Conservation (phyloP, 2,113 vertebrate genomes). For the Cercopithecus mona region DNA sequence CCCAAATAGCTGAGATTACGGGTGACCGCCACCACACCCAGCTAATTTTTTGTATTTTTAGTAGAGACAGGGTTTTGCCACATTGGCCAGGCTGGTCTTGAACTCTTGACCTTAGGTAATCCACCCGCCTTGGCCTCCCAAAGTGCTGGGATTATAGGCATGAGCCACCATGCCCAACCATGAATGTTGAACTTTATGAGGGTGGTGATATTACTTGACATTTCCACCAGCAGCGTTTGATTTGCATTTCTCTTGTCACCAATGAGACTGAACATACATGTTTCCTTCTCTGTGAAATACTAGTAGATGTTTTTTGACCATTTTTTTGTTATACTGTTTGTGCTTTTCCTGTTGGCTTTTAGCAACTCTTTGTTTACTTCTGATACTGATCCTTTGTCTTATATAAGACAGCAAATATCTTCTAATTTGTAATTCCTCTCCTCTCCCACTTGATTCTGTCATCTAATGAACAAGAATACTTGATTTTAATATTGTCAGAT, state of each 20-base stretch:
- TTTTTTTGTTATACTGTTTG: conserved; percentile 1
- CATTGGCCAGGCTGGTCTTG: too few relatives aligned
- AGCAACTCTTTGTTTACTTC: not conserved
- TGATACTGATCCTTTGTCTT: conserved; percentile 17
- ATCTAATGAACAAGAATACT: not conserved
- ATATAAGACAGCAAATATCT: not conserved
- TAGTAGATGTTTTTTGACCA: not conserved
- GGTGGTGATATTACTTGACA: not conserved
- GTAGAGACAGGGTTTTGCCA: too few relatives aligned
- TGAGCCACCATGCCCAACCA: too few relatives aligned
- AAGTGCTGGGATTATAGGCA: too few relatives aligned
- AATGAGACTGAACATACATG: not conserved
- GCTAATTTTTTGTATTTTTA: too few relatives aligned
- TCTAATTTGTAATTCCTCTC: not conserved
- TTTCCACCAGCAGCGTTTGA: not conserved
- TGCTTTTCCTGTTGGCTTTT: conserved; percentile 5
- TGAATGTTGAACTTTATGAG: not conserved
- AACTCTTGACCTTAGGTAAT: too few relatives aligned
- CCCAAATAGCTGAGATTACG: too few relatives aligned
- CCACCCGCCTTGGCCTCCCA: too few relatives aligned
- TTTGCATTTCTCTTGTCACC: not conserved
- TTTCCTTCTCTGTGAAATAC: not conserved
- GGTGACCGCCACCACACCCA: too few relatives aligned
- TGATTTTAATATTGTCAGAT: conserved; percentile 5
- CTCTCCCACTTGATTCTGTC: not conserved